Conservation (phyloP, 2,797 vertebrate species). For the Anabas testudineus region DNA sequence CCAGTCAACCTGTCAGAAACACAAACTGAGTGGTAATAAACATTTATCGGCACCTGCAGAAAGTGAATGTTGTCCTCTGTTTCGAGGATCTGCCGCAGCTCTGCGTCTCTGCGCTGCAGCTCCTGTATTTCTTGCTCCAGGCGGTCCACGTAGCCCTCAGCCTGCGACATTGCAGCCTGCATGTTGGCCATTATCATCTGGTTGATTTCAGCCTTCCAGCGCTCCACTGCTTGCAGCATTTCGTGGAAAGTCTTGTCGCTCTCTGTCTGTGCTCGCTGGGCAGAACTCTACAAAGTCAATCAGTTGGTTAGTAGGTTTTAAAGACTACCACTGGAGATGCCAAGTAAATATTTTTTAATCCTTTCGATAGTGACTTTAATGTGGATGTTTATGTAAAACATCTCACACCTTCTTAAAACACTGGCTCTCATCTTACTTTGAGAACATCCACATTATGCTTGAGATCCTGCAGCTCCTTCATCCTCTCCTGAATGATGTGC, state of each 20-base stretch:
- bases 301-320: constrained; percentile 13
- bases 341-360: background rate
- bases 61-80: constrained; percentile 86
- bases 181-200: constrained; percentile 86
- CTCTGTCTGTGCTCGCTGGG: constrained; percentile 81
- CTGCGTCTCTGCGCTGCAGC: constrained; percentile 81
- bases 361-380: background rate
- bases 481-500: constrained; percentile 85
- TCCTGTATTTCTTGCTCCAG: constrained; percentile 88
- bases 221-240: constrained; percentile 85
- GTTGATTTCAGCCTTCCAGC: constrained; percentile 84
- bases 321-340: background rate
- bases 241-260: constrained; percentile 86
- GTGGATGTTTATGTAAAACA: background rate
- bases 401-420: too few relatives aligned
- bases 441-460: constrained; percentile 86
- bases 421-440: constrained; percentile 73
- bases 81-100: constrained; percentile 81
- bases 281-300: constrained; percentile 68
- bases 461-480: constrained; percentile 87
- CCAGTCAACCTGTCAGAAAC: background rate
- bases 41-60: constrained; percentile 80
- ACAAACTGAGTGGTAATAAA: background rate
- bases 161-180: constrained; percentile 84
- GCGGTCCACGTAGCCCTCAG: constrained; percentile 86